Conservation (phyloP, 2,888 invertebrate species). For the Calameuta filiformis region DNA sequence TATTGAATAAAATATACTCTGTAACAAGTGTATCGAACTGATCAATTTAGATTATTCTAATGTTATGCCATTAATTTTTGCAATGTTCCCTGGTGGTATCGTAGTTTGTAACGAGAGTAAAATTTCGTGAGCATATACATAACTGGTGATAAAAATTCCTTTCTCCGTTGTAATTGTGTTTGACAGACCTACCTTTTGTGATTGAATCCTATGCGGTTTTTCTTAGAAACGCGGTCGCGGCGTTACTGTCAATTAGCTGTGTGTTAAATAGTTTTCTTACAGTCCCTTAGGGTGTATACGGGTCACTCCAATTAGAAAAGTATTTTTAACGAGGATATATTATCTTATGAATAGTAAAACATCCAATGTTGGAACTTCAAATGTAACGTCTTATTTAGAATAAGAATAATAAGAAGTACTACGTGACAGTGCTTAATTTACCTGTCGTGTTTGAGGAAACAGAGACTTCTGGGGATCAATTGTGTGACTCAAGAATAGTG, state of each 20-base stretch:
- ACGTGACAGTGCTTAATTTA: neutral
- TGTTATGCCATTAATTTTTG: neutral
- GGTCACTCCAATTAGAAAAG: neutral
- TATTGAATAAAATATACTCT: constrained; percentile 27
- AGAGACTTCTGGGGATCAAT: too few species aligned
- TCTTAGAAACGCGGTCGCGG: neutral
- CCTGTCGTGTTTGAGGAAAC: neutral
- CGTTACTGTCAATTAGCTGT: neutral
- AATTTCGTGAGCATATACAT: neutral
- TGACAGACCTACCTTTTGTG: neutral
- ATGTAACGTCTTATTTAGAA: neutral
- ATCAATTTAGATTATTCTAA: neutral
- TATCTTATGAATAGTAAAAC: neutral
- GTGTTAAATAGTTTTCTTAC: neutral
- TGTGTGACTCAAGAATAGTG: too few species aligned
- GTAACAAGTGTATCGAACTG: neutral
- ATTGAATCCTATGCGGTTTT: neutral
- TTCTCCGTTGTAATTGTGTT: neutral
- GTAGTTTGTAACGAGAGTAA: neutral
- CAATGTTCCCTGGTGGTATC: neutral
- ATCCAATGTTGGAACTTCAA: neutral
- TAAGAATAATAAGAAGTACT: neutral
- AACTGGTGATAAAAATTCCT: neutral
- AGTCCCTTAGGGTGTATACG: neutral
- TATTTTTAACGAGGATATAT: neutral